phyloP scores from a whole-genome alignment of 1,140 invertebrate genomes.

The Archivesica marissinica region DNA sequence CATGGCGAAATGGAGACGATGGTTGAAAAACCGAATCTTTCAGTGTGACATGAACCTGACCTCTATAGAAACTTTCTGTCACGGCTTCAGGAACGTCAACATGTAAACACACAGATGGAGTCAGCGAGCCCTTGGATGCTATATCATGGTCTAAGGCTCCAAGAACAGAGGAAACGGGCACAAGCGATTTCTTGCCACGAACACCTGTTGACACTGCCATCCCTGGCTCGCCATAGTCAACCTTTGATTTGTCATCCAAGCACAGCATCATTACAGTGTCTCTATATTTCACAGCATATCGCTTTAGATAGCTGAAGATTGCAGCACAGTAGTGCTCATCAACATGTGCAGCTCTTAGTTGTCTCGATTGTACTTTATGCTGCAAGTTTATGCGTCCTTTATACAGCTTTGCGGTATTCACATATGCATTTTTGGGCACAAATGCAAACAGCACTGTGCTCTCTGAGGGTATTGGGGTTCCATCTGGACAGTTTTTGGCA shows the following conservation, averaged over 20 bases:
- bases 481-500: slow-evolving; percentile 46
- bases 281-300: slow-evolving; percentile 60
- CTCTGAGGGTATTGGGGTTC: slow-evolving; percentile 62
- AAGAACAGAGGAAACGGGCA: slow-evolving; percentile 21
- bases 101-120: slow-evolving; percentile 54
- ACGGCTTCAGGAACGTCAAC: slow-evolving; percentile 60
- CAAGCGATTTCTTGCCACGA: slow-evolving; percentile 59
- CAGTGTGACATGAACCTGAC: slow-evolving; percentile 55
- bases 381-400: slow-evolving; percentile 52
- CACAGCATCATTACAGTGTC: slow-evolving; percentile 47
- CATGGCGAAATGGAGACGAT: slow-evolving; percentile 60
- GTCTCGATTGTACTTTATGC: slow-evolving; percentile 63
- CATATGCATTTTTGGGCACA: slow-evolving; percentile 64
- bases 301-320: slow-evolving; percentile 59
- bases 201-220: slow-evolving; percentile 55
- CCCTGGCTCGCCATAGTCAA: slow-evolving; percentile 67
- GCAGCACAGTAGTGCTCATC: slow-evolving; percentile 69
- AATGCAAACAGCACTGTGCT: slow-evolving; percentile 63
- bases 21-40: slow-evolving; percentile 66
- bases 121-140: slow-evolving; percentile 50
- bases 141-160: slow-evolving; percentile 65
- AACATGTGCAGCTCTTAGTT: slow-evolving; percentile 52
- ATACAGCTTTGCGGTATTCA: slow-evolving; percentile 57
- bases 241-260: slow-evolving; percentile 67
- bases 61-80: slow-evolving; percentile 59